Conservation (phyloP, 2,797 vertebrate species). For the Rhincodon typus region DNA sequence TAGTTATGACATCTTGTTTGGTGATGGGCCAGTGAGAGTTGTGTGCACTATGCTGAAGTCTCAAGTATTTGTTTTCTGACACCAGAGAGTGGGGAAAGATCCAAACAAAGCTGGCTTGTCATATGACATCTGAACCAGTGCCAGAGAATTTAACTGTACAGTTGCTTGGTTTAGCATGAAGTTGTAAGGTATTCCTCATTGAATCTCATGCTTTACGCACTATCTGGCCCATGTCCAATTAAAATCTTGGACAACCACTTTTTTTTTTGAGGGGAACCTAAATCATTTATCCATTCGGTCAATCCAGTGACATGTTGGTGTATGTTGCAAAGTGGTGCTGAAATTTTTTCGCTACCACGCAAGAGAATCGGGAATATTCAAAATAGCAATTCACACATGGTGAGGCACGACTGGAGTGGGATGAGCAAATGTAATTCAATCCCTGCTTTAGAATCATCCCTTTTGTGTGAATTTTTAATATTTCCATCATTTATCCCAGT, state of each 20-base stretch:
- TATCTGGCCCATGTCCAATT: background rate
- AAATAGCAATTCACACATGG: too few relatives aligned
- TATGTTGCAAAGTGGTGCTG: too few relatives aligned
- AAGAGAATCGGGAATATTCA: too few relatives aligned
- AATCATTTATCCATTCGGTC: too few relatives aligned
- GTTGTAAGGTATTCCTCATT: background rate
- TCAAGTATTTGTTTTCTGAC: background rate
- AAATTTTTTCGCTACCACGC: too few relatives aligned
- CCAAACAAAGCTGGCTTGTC: background rate
- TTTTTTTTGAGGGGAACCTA: background rate
- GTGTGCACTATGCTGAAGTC: too few relatives aligned
- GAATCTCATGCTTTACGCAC: background rate
- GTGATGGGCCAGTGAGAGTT: too few relatives aligned
- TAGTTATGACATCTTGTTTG: too few relatives aligned
- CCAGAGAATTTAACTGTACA: background rate
- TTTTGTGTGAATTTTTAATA: background rate
- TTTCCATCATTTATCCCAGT: background rate
- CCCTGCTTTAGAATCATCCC: background rate
- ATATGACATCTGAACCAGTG: background rate
- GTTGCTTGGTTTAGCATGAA: background rate
- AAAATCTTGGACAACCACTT: background rate
- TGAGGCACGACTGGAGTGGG: background rate
- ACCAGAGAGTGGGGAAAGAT: background rate
- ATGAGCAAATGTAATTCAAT: background rate
- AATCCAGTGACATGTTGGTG: too few relatives aligned